These are phyloP conservation scores for Mastigias papua DNA, from an alignment of 30 jellyfish, hydroid and myxozoan genomes.

Conservation along the genomic window DNA sequence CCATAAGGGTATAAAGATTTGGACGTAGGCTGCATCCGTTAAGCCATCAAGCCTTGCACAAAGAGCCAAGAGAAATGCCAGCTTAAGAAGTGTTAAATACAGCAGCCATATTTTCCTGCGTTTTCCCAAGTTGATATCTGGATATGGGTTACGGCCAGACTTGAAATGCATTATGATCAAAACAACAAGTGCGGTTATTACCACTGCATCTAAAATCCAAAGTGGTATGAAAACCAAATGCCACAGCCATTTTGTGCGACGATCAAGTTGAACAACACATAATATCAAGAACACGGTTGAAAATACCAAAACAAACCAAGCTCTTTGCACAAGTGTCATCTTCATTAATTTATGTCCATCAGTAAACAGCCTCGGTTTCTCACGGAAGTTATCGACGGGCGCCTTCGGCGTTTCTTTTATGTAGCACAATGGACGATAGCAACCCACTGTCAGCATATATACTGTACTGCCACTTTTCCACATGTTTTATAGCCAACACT, in stretches of 20 bases:
- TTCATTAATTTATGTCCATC: background rate
- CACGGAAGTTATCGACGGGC: background rate
- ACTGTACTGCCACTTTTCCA: background rate
- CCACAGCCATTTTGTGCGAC: slow-evolving; percentile 87
- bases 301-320: slow-evolving; percentile 75
- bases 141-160: slow-evolving; percentile 60
- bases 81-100: slow-evolving; percentile 50
- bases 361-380: background rate
- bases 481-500: background rate
- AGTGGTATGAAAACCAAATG: slow-evolving; percentile 88
- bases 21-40: slow-evolving; percentile 71
- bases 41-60: slow-evolving; percentile 90
- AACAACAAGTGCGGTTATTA: slow-evolving; percentile 61
- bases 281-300: slow-evolving; percentile 68
- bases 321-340: slow-evolving; percentile 94
- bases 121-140: slow-evolving; percentile 59
- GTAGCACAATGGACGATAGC: too few relatives aligned
- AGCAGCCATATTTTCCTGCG: slow-evolving; percentile 83
- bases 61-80: slow-evolving; percentile 70
- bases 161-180: slow-evolving; percentile 66
- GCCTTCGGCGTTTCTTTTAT: background rate
- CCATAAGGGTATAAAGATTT: slow-evolving; percentile 91
- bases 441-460: too few relatives aligned
- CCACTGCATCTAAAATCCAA: slow-evolving; percentile 84
- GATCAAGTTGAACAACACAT: slow-evolving; percentile 85